These are phyloP conservation scores for Mustela lutreola DNA, from an alignment of 2,113 vertebrate genomes.

Conservation along the genomic window DNA sequence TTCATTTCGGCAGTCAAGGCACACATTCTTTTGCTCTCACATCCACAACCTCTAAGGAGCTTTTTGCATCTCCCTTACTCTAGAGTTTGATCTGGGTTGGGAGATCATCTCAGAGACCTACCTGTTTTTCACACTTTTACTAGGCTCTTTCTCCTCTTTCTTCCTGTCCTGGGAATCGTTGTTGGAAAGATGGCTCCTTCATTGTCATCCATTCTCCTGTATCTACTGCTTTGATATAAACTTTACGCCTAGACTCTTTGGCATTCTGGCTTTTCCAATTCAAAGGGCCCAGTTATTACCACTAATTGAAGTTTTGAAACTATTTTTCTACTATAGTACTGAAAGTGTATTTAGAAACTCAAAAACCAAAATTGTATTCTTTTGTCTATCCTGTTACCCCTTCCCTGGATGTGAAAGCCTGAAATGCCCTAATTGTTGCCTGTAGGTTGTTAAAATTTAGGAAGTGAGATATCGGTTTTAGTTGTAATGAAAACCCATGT, in stretches of 20 bases:
- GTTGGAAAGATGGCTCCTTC: not conserved
- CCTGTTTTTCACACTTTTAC: not conserved
- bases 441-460: not conserved
- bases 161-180: not conserved
- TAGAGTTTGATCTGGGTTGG: not conserved
- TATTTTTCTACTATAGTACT: not conserved
- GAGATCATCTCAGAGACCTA: not conserved
- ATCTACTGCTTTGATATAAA: not conserved
- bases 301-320: constrained; percentile 17
- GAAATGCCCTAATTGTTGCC: not conserved
- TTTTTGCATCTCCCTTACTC: not conserved
- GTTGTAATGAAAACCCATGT: not conserved
- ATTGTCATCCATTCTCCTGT: not conserved
- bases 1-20: not conserved
- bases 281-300: not conserved
- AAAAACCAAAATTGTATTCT: constrained; percentile 32
- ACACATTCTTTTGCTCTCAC: not conserved
- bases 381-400: not conserved
- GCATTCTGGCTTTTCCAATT: not conserved
- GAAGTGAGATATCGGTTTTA: not conserved
- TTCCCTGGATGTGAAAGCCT: not conserved
- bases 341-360: not conserved
- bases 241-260: not conserved
- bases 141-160: not conserved
- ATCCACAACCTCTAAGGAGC: not conserved